A percentile compares a stretch with the other conserved stretches of the same genome.
These are phyloP conservation scores for Acanthochromis polyacanthus DNA, from an alignment of 2,113 vertebrate genomes.

Conservation along the genomic window DNA sequence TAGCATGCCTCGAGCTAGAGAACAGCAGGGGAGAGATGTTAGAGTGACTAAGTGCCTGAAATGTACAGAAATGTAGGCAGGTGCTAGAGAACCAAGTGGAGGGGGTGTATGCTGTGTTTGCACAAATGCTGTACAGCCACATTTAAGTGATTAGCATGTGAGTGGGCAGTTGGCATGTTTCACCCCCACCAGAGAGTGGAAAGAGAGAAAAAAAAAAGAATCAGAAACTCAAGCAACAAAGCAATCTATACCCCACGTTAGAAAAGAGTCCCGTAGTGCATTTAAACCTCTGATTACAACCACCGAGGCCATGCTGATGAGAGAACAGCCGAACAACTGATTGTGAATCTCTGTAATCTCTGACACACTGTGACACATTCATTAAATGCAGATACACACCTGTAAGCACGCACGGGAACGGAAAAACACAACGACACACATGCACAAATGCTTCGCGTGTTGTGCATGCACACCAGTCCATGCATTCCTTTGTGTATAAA, in stretches of 20 bases:
- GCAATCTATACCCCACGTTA: background rate
- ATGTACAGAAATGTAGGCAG: slow-evolving; percentile 25
- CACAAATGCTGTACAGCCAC: background rate
- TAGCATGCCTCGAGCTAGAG: background rate
- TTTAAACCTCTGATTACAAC: slow-evolving; percentile 52
- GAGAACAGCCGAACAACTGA: slow-evolving; percentile 19
- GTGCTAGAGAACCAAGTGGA: slow-evolving; percentile 9
- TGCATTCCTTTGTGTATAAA: background rate
- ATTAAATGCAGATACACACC: slow-evolving; percentile 6
- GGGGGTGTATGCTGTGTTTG: background rate
- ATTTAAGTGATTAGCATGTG: background rate
- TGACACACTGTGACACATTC: slow-evolving; percentile 19
- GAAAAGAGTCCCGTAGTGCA: slow-evolving; percentile 29
- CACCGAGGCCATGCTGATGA: slow-evolving; percentile 22
- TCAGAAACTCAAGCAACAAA: slow-evolving; percentile 11
- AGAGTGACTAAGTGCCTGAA: slow-evolving; percentile 17
- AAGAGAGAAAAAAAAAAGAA: slow-evolving; percentile 3
- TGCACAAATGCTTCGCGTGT: background rate
- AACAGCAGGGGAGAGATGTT: slow-evolving; percentile 28
- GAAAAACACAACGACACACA: background rate
- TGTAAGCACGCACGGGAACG: background rate
- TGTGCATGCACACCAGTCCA: background rate
- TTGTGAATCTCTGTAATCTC: slow-evolving; percentile 24
- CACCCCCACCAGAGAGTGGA: background rate
- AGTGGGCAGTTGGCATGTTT: slow-evolving; percentile 25